These are phyloP conservation scores for Antitype chi DNA, from an alignment of 2,888 invertebrate genomes.

Conservation along the genomic window DNA sequence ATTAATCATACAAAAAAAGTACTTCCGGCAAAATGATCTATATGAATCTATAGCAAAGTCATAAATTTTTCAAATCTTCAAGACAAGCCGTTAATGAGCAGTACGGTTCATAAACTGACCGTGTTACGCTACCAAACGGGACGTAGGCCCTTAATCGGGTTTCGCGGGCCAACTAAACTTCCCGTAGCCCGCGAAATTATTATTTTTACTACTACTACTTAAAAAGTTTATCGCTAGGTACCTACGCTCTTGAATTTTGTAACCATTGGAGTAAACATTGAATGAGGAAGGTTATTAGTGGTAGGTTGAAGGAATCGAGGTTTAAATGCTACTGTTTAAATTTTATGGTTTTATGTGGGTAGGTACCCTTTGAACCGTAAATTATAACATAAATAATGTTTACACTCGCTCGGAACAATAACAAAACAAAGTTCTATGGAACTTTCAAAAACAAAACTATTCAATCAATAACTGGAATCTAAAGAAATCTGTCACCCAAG, in stretches of 20 bases:
- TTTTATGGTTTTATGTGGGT: neutral
- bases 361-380: constrained; percentile 20
- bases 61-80: too few relatives aligned
- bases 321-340: constrained; percentile 30
- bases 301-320: too few relatives aligned
- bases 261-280: neutral
- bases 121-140: too few relatives aligned
- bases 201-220: neutral
- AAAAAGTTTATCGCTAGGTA: neutral
- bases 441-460: constrained; percentile 65
- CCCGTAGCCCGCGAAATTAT: constrained; percentile 1
- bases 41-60: too few relatives aligned
- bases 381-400: constrained; percentile 34
- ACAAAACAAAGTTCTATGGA: constrained; percentile 36
- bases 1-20: too few relatives aligned
- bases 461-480: constrained; percentile 71
- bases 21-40: too few relatives aligned
- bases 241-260: neutral
- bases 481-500: constrained; percentile 78
- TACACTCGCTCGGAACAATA: constrained; percentile 19
- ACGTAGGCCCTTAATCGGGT: too few relatives aligned
- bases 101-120: too few relatives aligned
- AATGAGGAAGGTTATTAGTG: neutral
- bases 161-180: neutral
- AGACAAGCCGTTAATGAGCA: too few relatives aligned